Evolutionary conservation across 2,797 vertebrate genomes (phyloP), one percentile per base, ranked within the genome.

Genomic region (Periparus ater): DNA sequence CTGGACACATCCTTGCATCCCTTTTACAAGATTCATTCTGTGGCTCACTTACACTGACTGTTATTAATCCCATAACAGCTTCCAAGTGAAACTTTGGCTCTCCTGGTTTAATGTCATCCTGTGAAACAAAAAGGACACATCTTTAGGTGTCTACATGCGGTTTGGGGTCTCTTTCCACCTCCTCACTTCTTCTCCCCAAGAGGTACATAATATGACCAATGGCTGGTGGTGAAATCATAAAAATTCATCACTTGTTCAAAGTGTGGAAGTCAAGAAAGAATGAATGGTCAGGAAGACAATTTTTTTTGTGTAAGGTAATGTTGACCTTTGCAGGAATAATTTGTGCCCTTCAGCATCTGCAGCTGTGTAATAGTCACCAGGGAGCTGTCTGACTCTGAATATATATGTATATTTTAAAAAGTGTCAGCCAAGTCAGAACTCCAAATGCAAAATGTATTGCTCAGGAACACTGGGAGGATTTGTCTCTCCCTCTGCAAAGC

Each of bases 291-390:
- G 95, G 93, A 96, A 96, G 94, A 96, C 93, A 94, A 96, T 97
- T 96, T 97, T 97, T 96, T 96, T 95, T 94, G 95, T 83, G 94
- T 96, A 97, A 96, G 91, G 94, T 96, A 97, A 97, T 95, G 94
- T 91, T 88, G 96, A 96, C 96, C 95, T 84, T 79, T 88, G 89
- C 85, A 88, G 88, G 80, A 96, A 94, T 96, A 96, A 97, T 96
- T 91, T 95, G 89, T 95, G 95, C 94, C 95, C 95, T 95, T 96
- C 95, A 96, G 94, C 95, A 96, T 97, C 95, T 96, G 96, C 96
- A 96, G 96, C 96, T 97, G 94, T 94, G 91, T 94, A 96, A 93
- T 93, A 93, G 83, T 79, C 96, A 94, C 93, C 29, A 29, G 95
- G 94, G 96, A 93, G 63, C 54, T 95, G 83, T 93, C 83, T 90